Evolutionary conservation across 2,888 invertebrate species (phyloP), one percentile per base, ranked within the genome.

Genomic region (Callinectes sapidus): DNA sequence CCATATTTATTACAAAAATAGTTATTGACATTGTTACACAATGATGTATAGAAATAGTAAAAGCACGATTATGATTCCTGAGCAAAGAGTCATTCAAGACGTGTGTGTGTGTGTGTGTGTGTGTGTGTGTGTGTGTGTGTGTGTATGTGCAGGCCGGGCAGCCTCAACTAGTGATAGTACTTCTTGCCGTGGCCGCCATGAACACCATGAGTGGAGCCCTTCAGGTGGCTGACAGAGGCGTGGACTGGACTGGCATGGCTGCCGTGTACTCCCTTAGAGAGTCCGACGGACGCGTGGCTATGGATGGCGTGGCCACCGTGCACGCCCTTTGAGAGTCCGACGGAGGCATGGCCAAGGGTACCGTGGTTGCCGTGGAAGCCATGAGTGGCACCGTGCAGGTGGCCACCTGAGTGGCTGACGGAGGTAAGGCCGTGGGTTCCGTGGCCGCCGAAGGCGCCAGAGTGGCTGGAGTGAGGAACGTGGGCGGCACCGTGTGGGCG

Each of bases 41-140:
- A 23, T 61, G 23, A 23, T 61, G 23, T 23, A 61, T 23, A 61
- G 23, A 23, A 23, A 61, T 23, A 61, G 18, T 18, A 61, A 61
- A 5, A 5, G 5, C 5, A 23, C 23, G 61, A 23, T 0, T 13
- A 23, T 23, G 1, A 61, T 16, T 61, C 61, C 61, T 61, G 61
- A 61, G 61, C 18, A 61, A 61, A 18, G 61, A 61, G 23, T 61
- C 61, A 61, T 61, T 23, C 61, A 61, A 39, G 85, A 35, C 8
- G n/a, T 87, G 87, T 87, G 87, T 87, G 35, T 87, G 32, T 39
- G 35, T 39, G 87, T 87, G 87, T 87, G 87, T 87, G 87, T 87
- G 87, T 85, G 85, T 85, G 87, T 87, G 87, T 42, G 87, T 87
- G 87, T 39, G 87, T 87, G 87, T 55, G n/a, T n/a, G 35, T 86